Evolutionary conservation across 2,797 vertebrate species (phyloP).

Genomic region (Acestrorhynchus altus): DNA sequence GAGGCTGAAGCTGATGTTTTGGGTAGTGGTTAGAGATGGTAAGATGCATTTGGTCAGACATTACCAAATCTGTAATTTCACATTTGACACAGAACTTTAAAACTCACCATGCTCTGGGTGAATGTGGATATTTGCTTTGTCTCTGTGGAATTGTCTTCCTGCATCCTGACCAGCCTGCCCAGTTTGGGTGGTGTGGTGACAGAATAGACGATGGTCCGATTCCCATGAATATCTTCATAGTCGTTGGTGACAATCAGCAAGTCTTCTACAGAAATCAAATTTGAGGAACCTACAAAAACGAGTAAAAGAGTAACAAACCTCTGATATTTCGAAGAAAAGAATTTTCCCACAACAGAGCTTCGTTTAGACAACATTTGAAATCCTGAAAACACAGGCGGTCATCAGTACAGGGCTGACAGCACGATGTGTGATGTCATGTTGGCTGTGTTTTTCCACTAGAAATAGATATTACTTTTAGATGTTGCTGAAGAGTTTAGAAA

Average conservation of each 20-base stretch:
- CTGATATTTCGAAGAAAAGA: background rate
- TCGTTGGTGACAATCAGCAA: constrained; percentile 85
- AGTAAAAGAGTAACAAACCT: background rate
- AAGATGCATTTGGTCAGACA: too few relatives aligned
- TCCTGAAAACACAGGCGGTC: too few relatives aligned
- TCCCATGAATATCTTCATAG: constrained; percentile 67
- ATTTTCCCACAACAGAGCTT: too few relatives aligned
- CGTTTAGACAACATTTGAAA: too few relatives aligned
- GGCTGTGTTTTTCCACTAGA: background rate
- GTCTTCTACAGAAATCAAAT: constrained; percentile 76
- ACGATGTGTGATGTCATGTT: too few relatives aligned
- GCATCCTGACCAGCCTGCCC: constrained; percentile 77
- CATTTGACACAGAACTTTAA: background rate
- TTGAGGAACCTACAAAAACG: constrained; percentile 77
- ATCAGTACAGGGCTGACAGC: too few relatives aligned
- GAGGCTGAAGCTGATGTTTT: too few relatives aligned
- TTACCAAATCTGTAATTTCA: too few relatives aligned
- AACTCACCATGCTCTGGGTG: constrained; percentile 86
- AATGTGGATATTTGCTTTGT: constrained; percentile 79
- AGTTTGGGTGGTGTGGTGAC: constrained; percentile 78
- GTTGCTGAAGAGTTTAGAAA: too few relatives aligned
- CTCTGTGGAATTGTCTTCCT: constrained; percentile 73
- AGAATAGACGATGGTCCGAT: constrained; percentile 79
- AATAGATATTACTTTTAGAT: too few relatives aligned
- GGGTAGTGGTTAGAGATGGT: too few relatives aligned